Evolutionary conservation across 2,888 invertebrate genomes (phyloP), one percentile per base, ranked within the genome.

Genomic region (Synergus umbraculus): DNA sequence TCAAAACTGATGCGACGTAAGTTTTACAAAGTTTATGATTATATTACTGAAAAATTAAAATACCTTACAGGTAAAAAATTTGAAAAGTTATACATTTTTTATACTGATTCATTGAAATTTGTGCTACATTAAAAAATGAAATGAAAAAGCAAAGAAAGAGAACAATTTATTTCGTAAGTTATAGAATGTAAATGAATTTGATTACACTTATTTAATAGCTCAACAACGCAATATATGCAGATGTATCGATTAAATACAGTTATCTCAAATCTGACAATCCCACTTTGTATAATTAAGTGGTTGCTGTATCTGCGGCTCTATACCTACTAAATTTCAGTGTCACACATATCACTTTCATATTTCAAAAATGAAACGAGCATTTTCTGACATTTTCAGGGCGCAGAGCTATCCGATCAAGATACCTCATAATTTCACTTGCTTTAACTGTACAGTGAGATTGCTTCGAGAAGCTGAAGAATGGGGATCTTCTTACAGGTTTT

Each of bases 381-480:
- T 46, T 15, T 73, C n/a, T 73, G 29, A 54, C 29, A 54, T 83
- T 93, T 93, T 67, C 93, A 98, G 98, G 1, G 97, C 97, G 0
- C 97, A 98, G 91, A 94, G 95, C 76, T 97, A 96, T 91, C 94
- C 95, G 85, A 96, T 98, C 4, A 95, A 95, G 76, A 93, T 99
- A 67, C 98, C 98, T 0, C 92, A 93, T 63, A 95, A 97, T 92
- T 96, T 97, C 88, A 95, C 95, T 63, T 99, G 99, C 91, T 94
- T 94, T 80, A 97, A 98, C 92, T 99, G 99, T 92, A 97, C 98
- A 0, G 93, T 99, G 60, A 95, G 98, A 81, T 93, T 99, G 85
- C 94, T 98, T 78, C 93, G 98, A 0, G 97, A 98, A 92, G 98
- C 98, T 0, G 95, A 95, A 41, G 98, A 99, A 93, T 98, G 98